phyloP scores from a whole-genome alignment of 2,888 invertebrate species.

The Athripsodes cinereus region DNA sequence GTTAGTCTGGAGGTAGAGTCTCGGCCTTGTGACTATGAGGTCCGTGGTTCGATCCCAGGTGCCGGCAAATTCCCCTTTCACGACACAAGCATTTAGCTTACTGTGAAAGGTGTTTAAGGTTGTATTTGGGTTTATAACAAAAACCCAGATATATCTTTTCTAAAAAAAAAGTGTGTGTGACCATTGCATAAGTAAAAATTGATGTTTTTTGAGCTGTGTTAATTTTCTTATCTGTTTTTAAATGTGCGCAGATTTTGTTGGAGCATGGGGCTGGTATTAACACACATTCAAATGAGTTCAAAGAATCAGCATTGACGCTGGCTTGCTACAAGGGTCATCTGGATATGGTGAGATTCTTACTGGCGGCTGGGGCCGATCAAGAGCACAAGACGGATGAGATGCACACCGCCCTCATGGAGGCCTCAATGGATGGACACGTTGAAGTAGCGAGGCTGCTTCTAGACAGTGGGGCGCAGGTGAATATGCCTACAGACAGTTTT shows the following conservation, averaged over 20 bases:
- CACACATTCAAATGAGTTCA: constrained; percentile 98
- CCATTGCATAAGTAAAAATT: no score
- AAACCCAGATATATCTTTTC: no score
- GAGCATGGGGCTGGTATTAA: constrained; percentile 96
- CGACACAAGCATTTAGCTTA: no score
- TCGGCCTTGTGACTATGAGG: no score
- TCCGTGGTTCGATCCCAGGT: no score
- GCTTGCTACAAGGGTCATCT: constrained; percentile 96
- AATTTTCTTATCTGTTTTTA: no score
- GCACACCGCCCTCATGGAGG: constrained; percentile 99
- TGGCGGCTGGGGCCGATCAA: constrained; percentile 94
- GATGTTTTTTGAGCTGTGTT: no score
- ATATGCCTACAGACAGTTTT: constrained; percentile 99
- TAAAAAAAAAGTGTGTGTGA: no score
- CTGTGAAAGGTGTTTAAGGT: no score
- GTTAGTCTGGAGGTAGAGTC: no score
- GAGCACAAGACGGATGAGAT: constrained; percentile 99
- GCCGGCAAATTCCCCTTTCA: no score
- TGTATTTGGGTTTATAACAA: no score
- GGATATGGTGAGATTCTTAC: constrained; percentile 93
- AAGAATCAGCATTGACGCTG: constrained; percentile 92
- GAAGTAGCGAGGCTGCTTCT: constrained; percentile 92
- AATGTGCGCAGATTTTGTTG: constrained; percentile 75
- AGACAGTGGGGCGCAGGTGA: constrained; percentile 97
- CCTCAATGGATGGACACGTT: constrained; percentile 99